Base-by-base conservation (phyloP, 2,888 invertebrate species). In the Scelioninae gen. 2 region DNA sequence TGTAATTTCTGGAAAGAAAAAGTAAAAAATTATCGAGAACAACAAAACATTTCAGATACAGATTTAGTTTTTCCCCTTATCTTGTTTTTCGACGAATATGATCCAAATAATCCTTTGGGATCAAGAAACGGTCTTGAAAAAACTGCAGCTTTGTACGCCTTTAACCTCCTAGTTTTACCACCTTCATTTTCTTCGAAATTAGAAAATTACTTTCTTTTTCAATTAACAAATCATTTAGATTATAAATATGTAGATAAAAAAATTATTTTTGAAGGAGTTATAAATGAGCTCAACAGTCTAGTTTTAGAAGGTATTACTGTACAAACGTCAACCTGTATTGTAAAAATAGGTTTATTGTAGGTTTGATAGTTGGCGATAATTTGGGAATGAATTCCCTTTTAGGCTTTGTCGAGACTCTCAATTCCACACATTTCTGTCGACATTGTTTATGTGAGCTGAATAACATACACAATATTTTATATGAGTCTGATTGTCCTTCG, bases 321-420 rank as follows among this genome's bases (percentile, higher is more conserved):
- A n/a, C n/a, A n/a, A n/a, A n/a, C n/a, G n/a, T n/a, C n/a, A n/a
- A n/a, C n/a, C n/a, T n/a, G n/a, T n/a, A n/a, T n/a, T n/a, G n/a
- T n/a, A n/a, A n/a, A n/a, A n/a, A n/a, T n/a, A n/a, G 65, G 41
- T 78, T 77, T 69, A 9, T 69, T 9, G 57, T 75, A 41, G 37
- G 25, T 5, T 58, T 74, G 48, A 70, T 78, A 10, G 33, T 75
- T 11, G 77, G 75, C 2, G 78, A 78, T 52, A 79, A 78, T 65
- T 31, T 77, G 0, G 79, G 76, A 4, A 10, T 78, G 6, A 67
- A 78, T 28, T 57, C 63, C 11, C 45, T 77, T 9, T 48, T 76
- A 4, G 77, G 77, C 6, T 76, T 76, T 16, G 25, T 31, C 1
- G 75, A 76, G 52, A 65, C 67, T 16, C 78, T 78, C n/a, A 64